Conservation (phyloP, 2,797 vertebrate genomes). For the Sebastes umbrosus region DNA sequence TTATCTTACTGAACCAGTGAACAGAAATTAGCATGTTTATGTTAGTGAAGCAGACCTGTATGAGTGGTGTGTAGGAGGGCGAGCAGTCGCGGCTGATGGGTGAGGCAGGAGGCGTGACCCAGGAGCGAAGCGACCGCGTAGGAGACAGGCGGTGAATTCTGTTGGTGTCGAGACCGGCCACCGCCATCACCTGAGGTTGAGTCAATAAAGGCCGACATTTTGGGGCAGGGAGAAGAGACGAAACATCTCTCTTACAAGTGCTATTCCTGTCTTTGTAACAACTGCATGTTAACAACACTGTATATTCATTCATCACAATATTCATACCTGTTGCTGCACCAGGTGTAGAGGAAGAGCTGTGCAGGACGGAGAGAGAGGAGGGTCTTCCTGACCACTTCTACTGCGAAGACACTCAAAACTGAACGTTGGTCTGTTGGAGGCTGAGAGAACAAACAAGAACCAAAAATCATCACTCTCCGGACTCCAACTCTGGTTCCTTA, state of each 20-base stretch:
- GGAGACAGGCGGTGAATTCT: conserved; percentile 89
- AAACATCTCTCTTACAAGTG: background rate
- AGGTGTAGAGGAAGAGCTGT: conserved; percentile 92
- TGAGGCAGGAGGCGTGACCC: conserved; percentile 93
- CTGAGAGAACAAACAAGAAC: conserved; percentile 68
- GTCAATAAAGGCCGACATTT: background rate
- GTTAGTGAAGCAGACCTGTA: conserved; percentile 68
- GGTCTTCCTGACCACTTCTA: conserved; percentile 87
- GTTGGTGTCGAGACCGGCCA: conserved; percentile 90
- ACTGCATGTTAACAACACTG: background rate
- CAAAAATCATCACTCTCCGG: background rate
- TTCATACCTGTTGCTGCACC: conserved; percentile 83
- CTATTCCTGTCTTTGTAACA: background rate
- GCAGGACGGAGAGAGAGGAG: conserved; percentile 82
- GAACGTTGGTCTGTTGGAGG: conserved; percentile 89
- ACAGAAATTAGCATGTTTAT: background rate
- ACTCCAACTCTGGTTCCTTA: background rate
- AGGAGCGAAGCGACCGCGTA: conserved; percentile 89
- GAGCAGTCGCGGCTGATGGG: conserved; percentile 84
- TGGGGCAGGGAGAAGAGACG: background rate
- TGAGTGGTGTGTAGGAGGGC: conserved; percentile 90
- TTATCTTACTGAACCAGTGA: background rate
- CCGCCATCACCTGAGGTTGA: conserved; percentile 89
- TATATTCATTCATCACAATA: background rate
- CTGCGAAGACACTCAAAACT: conserved; percentile 95